phyloP scores from a whole-genome alignment of 2,797 vertebrate species.

The Acanthiza pusilla region DNA sequence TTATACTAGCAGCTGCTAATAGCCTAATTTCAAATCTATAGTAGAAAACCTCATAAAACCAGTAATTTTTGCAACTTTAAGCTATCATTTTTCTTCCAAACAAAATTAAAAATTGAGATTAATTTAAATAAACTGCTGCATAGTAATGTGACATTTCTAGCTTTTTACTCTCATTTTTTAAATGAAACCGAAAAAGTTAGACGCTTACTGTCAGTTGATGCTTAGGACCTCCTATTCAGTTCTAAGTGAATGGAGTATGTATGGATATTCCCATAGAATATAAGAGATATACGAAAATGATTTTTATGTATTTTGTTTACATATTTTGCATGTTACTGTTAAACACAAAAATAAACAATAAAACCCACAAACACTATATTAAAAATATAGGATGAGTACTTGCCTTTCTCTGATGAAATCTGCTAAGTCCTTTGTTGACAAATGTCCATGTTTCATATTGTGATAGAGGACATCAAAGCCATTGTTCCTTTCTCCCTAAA shows the following conservation, averaged over 20 bases:
- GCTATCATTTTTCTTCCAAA: background rate
- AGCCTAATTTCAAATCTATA: background rate
- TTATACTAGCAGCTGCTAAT: background rate
- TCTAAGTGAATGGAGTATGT: background rate
- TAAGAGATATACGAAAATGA: background rate
- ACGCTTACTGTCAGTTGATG: background rate
- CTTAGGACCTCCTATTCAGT: background rate
- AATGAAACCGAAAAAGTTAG: background rate
- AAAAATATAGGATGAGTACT: conserved; percentile 25
- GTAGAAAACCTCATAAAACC: background rate
- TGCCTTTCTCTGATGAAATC: conserved; percentile 99
- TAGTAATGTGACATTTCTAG: background rate
- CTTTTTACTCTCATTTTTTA: background rate
- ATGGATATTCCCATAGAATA: background rate
- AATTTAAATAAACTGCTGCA: background rate
- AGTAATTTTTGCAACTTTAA: background rate
- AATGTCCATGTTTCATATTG: conserved; percentile 98
- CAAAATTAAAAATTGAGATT: background rate
- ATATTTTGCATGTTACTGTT: background rate
- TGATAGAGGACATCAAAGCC: conserved; percentile 97
- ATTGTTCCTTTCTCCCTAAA: conserved; percentile 95
- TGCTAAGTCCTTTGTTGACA: conserved; percentile 94
- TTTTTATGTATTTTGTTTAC: background rate
- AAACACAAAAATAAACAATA: background rate
- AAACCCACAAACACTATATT: background rate